These are phyloP conservation scores for Gonocerus acuteangulatus DNA, from an alignment of 2,888 invertebrate genomes.

Conservation along the genomic window DNA sequence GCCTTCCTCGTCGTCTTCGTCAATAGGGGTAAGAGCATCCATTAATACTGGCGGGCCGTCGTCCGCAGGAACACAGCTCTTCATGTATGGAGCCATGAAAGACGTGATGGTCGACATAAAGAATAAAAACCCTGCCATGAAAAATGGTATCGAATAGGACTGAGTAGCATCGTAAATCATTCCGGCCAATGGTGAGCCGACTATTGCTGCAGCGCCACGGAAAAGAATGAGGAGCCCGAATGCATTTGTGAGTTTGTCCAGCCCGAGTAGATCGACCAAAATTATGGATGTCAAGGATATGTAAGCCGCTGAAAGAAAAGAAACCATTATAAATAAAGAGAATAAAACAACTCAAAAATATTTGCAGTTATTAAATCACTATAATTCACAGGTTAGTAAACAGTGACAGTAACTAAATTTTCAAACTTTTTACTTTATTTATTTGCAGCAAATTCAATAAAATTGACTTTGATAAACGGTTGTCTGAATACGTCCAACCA, in stretches of 20 bases:
- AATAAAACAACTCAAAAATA: constrained; percentile 4
- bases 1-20: constrained; percentile 62
- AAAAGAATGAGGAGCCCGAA: constrained; percentile 93
- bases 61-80: constrained; percentile 50
- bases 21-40: constrained; percentile 72
- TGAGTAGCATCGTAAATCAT: constrained; percentile 79
- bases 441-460: no score
- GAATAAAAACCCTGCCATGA: constrained; percentile 84
- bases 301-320: constrained; percentile 69
- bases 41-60: constrained; percentile 50
- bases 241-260: constrained; percentile 93
- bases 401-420: no score
- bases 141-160: constrained; percentile 83
- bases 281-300: constrained; percentile 97
- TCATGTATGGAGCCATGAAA: constrained; percentile 69
- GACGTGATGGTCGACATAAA: constrained; percentile 75
- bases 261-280: constrained; percentile 87
- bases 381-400: background rate
- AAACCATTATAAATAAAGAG: background rate
- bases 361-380: background rate
- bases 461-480: no score
- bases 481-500: no score
- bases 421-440: no score
- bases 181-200: constrained; percentile 77
- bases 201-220: constrained; percentile 87